Evolutionary conservation across 1,140 invertebrate genomes (phyloP).

Genomic region (Leptonema lineaticorne): DNA sequence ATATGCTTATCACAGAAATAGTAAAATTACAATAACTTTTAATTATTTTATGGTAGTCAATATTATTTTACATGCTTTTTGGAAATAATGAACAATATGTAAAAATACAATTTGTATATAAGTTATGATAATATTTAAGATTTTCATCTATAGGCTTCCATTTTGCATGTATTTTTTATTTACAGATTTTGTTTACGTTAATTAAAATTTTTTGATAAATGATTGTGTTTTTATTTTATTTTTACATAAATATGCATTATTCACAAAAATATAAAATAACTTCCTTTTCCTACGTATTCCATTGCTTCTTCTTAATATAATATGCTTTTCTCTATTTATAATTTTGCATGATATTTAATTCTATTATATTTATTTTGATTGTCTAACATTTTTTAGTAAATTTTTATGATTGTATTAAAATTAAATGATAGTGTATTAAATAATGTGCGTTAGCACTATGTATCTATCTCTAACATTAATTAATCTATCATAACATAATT

Average conservation of each 20-base stretch:
- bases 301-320: slow-evolving; percentile 10
- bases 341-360: background rate
- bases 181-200: slow-evolving; percentile 32
- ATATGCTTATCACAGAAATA: too few species aligned
- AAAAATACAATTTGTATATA: slow-evolving; percentile 13
- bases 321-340: slow-evolving; percentile 2
- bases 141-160: background rate
- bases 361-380: background rate
- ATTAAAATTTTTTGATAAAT: slow-evolving; percentile 39
- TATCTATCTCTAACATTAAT: too few species aligned
- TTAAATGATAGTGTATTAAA: too few species aligned
- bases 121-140: background rate
- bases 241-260: background rate
- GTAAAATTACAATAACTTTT: background rate
- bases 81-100: background rate
- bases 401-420: too few species aligned
- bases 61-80: slow-evolving; percentile 1
- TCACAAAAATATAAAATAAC: too few species aligned
- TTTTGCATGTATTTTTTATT: slow-evolving; percentile 39
- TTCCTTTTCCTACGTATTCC: slow-evolving; percentile 17
- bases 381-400: too few species aligned
- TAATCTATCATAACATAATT: too few species aligned
- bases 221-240: slow-evolving; percentile 36
- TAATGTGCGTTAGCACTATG: too few species aligned
- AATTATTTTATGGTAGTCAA: background rate